A percentile compares a stretch with the other conserved stretches of the same genome.
phyloP scores from a whole-genome alignment of 2,888 invertebrate species.

The Catocala sponsa region DNA sequence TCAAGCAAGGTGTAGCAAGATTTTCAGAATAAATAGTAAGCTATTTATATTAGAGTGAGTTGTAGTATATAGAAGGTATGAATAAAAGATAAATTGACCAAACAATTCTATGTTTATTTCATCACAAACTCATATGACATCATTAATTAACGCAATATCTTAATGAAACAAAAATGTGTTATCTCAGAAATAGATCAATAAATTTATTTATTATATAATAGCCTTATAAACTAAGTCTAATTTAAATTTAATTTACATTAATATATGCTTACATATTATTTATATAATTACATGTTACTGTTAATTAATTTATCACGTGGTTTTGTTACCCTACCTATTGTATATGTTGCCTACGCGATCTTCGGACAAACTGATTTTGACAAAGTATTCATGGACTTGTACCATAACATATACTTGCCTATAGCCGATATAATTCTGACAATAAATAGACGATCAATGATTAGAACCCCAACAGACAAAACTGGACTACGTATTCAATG shows the following conservation, averaged over 20 bases:
- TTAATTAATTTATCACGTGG: slow-evolving; percentile 83
- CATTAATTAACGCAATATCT: slow-evolving; percentile 65
- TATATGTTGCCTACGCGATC: slow-evolving; percentile 44
- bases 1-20: too few species aligned
- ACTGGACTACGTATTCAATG: slow-evolving; percentile 4
- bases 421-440: slow-evolving; percentile 41
- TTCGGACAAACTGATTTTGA: slow-evolving; percentile 26
- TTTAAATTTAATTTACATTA: slow-evolving; percentile 71
- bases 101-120: slow-evolving; percentile 81
- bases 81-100: slow-evolving; percentile 56
- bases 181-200: slow-evolving; percentile 64
- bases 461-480: slow-evolving; percentile 41
- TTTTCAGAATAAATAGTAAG: too few species aligned
- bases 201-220: slow-evolving; percentile 67
- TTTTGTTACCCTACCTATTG: slow-evolving; percentile 71
- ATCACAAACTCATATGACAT: slow-evolving; percentile 74
- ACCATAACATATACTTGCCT: slow-evolving; percentile 35
- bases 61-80: background rate
- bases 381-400: slow-evolving; percentile 33
- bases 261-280: slow-evolving; percentile 56
- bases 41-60: too few species aligned
- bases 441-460: slow-evolving; percentile 43
- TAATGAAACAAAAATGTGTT: slow-evolving; percentile 61
- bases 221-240: slow-evolving; percentile 65
- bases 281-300: slow-evolving; percentile 73